phyloP scores from a whole-genome alignment of 1,140 invertebrate species.

The Drosophila willistoni region DNA sequence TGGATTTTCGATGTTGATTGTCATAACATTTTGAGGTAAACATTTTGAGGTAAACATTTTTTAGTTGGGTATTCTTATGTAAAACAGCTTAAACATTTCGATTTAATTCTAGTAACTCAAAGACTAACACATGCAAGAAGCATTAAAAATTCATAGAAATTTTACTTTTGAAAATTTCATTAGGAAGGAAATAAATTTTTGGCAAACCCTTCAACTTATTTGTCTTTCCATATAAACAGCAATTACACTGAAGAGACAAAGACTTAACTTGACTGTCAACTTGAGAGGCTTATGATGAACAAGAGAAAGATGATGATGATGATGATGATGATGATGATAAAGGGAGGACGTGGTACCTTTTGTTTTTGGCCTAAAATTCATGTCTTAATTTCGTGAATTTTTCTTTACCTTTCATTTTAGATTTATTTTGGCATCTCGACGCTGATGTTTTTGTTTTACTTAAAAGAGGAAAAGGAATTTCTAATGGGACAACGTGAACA shows the following conservation, averaged over 20 bases:
- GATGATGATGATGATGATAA: neutral
- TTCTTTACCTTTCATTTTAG: conserved; percentile 32
- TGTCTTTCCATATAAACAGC: neutral
- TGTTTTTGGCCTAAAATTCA: neutral
- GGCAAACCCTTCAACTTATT: neutral
- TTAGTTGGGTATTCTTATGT: too few relatives aligned
- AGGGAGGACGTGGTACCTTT: neutral
- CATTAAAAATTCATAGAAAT: conserved; percentile 1
- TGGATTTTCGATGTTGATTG: too few relatives aligned
- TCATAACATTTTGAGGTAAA: too few relatives aligned
- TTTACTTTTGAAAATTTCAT: neutral
- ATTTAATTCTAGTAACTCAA: too few relatives aligned
- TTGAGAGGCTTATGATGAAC: conserved; percentile 6
- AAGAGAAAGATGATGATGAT: too few relatives aligned
- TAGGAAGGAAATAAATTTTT: neutral
- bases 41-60: too few relatives aligned
- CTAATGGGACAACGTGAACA: conserved; percentile 51
- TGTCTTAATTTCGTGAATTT: conserved; percentile 10
- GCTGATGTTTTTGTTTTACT: conserved; percentile 67
- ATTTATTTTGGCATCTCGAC: conserved; percentile 74
- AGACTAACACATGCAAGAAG: neutral
- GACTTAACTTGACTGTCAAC: conserved; percentile 1
- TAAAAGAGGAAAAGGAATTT: conserved; percentile 71
- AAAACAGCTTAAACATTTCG: neutral
- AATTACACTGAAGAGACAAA: neutral